Evolutionary conservation across 2,113 vertebrate genomes (phyloP).

Genomic region (Oncorhynchus clarkii): DNA sequence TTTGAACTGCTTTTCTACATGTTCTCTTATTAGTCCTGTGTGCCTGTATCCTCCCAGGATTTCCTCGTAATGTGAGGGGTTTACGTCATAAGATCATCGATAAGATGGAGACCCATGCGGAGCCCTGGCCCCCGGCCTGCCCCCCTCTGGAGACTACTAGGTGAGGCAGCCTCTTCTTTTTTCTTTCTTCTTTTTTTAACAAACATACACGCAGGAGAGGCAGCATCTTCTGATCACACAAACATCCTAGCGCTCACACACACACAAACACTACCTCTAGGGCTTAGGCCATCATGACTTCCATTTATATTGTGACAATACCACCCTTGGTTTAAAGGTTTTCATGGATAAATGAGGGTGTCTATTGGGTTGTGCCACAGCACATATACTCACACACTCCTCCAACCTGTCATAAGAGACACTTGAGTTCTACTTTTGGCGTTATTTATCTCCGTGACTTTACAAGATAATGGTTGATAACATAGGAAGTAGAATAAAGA

Average conservation of each 20-base stretch:
- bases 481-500: not conserved
- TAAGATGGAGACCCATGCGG: conserved; percentile 74
- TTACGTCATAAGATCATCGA: conserved; percentile 79
- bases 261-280: not conserved
- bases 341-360: too few species aligned
- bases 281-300: too few species aligned
- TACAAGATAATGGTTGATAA: too few species aligned
- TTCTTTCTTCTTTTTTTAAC: not conserved
- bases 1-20: not conserved
- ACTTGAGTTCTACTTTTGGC: too few species aligned
- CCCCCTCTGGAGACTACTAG: conserved; percentile 83
- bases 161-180: conserved; percentile 55
- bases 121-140: conserved; percentile 80
- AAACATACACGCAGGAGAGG: not conserved
- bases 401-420: too few species aligned
- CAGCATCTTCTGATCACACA: not conserved
- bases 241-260: not conserved
- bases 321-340: too few species aligned
- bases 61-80: conserved; percentile 37
- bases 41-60: conserved; percentile 35
- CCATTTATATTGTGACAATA: too few species aligned
- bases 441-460: too few species aligned
- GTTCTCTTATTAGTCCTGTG: not conserved
- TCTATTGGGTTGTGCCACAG: too few species aligned
- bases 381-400: too few species aligned